phyloP scores from a whole-genome alignment of 1,140 invertebrate species.

The Drosophila azteca region DNA sequence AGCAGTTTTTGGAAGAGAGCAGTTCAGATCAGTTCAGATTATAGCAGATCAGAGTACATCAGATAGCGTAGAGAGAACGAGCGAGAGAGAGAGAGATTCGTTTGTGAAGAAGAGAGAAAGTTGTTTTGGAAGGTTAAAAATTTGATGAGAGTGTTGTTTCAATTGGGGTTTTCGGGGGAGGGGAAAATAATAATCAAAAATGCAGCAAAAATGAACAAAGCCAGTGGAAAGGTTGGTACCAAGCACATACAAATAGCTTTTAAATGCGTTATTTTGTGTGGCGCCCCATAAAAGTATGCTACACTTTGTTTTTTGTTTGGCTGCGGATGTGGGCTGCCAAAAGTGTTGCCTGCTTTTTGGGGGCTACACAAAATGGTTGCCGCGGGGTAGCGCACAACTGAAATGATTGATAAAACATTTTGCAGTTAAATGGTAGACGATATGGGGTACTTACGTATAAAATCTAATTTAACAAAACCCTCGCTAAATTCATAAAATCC shows the following conservation, averaged over 20 bases:
- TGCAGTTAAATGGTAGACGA: background rate
- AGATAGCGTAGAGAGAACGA: constrained; percentile 22
- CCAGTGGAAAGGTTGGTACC: constrained; percentile 42
- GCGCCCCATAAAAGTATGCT: background rate
- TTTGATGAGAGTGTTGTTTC: constrained; percentile 6
- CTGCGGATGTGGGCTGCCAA: too few relatives aligned
- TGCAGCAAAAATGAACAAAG: constrained; percentile 67
- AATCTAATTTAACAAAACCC: constrained; percentile 98
- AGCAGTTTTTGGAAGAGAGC: constrained; percentile 41
- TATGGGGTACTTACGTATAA: constrained; percentile 90
- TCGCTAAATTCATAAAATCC: constrained; percentile 98
- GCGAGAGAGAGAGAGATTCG: constrained; percentile 8
- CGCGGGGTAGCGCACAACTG: constrained; percentile 40
- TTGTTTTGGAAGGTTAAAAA: constrained; percentile 12
- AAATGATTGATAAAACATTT: constrained; percentile 50
- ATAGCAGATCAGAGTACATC: constrained; percentile 15
- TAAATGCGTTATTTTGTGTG: constrained; percentile 63
- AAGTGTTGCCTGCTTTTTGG: too few relatives aligned
- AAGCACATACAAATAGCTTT: constrained; percentile 77
- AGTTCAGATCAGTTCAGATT: constrained; percentile 30
- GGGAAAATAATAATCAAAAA: constrained; percentile 22
- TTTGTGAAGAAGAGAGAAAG: constrained; percentile 28
- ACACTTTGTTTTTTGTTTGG: too few relatives aligned
- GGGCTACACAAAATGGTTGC: constrained; percentile 28
- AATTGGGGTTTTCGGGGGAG: background rate